Percentiles rank a stretch among this genome's conserved stretches.
phyloP scores from a whole-genome alignment of 2,888 invertebrate species.

The Chloroclysta siterata region DNA sequence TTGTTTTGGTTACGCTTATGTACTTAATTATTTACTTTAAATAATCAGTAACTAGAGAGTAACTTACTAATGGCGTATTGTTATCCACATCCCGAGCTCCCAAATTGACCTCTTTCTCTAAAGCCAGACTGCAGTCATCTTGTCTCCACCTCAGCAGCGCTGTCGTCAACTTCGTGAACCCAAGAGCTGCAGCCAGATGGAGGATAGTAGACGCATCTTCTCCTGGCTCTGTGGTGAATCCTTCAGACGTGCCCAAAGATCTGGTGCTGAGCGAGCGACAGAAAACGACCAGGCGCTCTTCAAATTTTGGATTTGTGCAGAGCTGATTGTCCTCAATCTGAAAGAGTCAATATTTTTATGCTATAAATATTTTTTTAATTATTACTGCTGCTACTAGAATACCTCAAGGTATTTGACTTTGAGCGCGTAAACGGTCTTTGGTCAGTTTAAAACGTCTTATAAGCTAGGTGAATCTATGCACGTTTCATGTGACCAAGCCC shows the following conservation, averaged over 20 bases:
- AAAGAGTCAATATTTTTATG: slow-evolving; percentile 32
- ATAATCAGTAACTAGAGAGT: too few species aligned
- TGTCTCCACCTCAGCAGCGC: slow-evolving; percentile 94
- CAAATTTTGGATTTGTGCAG: slow-evolving; percentile 90
- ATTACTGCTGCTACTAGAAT: not conserved
- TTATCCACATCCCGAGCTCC: slow-evolving; percentile 95
- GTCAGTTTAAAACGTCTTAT: too few species aligned
- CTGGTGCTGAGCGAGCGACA: slow-evolving; percentile 90
- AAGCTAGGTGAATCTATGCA: too few species aligned
- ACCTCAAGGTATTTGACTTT: too few species aligned
- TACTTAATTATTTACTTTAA: too few species aligned
- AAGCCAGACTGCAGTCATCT: slow-evolving; percentile 93
- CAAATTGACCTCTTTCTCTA: slow-evolving; percentile 97
- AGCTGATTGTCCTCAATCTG: slow-evolving; percentile 86
- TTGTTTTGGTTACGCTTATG: too few species aligned
- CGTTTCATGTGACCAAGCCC: too few species aligned
- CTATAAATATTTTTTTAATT: not conserved
- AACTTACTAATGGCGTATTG: slow-evolving; percentile 93
- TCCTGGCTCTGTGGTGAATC: slow-evolving; percentile 75
- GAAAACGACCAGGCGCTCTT: slow-evolving; percentile 93
- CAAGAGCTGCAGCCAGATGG: slow-evolving; percentile 95
- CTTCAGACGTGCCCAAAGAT: slow-evolving; percentile 82
- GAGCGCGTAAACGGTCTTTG: too few species aligned
- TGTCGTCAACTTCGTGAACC: slow-evolving; percentile 93
- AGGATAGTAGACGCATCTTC: slow-evolving; percentile 89